phyloP scores from a whole-genome alignment of 30 jellyfish, hydroid and myxozoan genomes.

The Hydractinia symbiolongicarpus region DNA sequence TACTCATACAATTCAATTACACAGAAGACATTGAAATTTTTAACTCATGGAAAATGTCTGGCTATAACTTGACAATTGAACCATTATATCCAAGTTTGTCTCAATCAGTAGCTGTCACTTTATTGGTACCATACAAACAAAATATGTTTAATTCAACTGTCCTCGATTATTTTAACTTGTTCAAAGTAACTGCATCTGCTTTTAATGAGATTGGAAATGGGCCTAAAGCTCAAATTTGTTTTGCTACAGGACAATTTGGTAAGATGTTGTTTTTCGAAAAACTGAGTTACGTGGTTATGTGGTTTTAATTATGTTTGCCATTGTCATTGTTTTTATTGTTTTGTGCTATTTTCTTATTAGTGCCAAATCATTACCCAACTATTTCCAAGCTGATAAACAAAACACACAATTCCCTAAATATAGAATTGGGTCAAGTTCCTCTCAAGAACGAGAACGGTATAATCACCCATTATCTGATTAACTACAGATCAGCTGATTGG shows the following conservation, averaged over 20 bases:
- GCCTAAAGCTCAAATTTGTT: not conserved
- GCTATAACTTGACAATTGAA: constrained; percentile 23
- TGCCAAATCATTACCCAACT: no score
- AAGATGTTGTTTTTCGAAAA: not conserved
- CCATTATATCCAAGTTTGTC: constrained; percentile 8
- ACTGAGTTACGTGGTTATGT: not conserved
- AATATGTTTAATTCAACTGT: no score
- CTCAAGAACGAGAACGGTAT: constrained; percentile 36
- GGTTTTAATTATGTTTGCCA: no score
- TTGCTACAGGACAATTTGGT: constrained; percentile 11
- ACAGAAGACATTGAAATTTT: constrained; percentile 50
- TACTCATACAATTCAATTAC: constrained; percentile 24
- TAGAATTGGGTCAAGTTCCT: constrained; percentile 32
- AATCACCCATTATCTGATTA: constrained; percentile 23
- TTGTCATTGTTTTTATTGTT: no score
- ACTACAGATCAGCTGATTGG: not conserved
- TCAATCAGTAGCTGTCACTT: no score
- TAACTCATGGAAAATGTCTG: constrained; percentile 51
- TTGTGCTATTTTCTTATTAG: no score
- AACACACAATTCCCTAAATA: constrained; percentile 14
- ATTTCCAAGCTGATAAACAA: not conserved
- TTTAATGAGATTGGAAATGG: constrained; percentile 39
- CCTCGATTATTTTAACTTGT: constrained; percentile 13
- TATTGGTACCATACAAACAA: no score
- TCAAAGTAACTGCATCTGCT: constrained; percentile 40